Base-by-base conservation (phyloP, 2,113 vertebrate species). In the Pomatostomus ruficeps region DNA sequence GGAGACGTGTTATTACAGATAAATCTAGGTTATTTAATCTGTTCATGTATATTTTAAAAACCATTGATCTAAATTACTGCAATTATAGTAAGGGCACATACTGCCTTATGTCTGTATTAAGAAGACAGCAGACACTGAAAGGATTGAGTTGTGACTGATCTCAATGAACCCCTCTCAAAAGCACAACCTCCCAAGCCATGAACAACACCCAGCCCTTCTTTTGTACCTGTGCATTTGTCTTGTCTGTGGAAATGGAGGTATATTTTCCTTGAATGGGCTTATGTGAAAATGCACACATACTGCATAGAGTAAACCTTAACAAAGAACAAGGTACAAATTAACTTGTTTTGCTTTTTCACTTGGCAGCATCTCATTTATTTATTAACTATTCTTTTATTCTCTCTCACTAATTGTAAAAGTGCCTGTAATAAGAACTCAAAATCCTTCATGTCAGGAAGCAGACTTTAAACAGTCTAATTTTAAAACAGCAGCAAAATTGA, bases 131-230 rank as follows among this genome's bases (percentile, higher is more conserved):
- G 16, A 29, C 0, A 2, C 10, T 55, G 35, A 75, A 88, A 84
- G 8, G 33, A 21, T 17, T 49, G 19, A 43, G 21, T 63, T 58
- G 14, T 21, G 25, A 63, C 8, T 54, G 12, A 49, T 59, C 16
- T 75, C n/a, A 67, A 6, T 22, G 6, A 26, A 66, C 4, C 0
- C 3, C 8, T 26, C 23, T 3, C n/a, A 46, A 45, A 82, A 58
- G 19, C 5, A 38, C 0, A 0, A 28, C 1, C 18, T 17, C 18
- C 24, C 25, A 66, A 78, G 21, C 14, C 28, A 42, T 1, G 3
- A 66, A 40, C 5, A 43, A 3, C 22, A 77, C 8, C 25, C 9
- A 76, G 23, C 5, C n/a, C 21, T 91, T 36, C 33, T 51, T 77
- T 63, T 54, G 15, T 40, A 9, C 33, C 23, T 66, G 5, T 35